Base-by-base conservation (phyloP, 2,888 invertebrate genomes). In the Eilema depressum region DNA sequence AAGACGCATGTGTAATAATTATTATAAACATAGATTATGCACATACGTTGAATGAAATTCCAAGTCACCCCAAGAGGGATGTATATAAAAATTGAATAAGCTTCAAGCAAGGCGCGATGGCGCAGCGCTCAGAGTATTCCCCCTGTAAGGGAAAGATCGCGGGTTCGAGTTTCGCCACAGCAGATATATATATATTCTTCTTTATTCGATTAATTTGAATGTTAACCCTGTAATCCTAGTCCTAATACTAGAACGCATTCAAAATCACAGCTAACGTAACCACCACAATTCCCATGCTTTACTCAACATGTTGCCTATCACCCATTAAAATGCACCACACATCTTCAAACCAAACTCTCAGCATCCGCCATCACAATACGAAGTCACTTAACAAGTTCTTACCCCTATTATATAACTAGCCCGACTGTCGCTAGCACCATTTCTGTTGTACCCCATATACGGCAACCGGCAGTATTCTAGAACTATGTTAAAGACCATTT, bases 371-470 rank as follows among this genome's bases (percentile, higher is more conserved):
- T 1, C 57, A 33, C 66, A 28, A 57, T 66, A 60, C 26, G 23
- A 60, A 60, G 59, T 41, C 7, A 59, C n/a, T n/a, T 0, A 10
- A 60, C 66, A n/a, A 57, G 59, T 74, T 75, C 75, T 75, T 79
- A 60, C 64, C 23, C 20, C 62, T 63, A 25, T 75, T 75, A 81
- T 65, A 70, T 75, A 82, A 78, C 70, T 47, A 76, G 70, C 80
- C 73, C 83, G 85, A 85, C 84, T 83, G 82, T 81, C 80, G 77
- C 75, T 33, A 83, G 28, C 59, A 20, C 57, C 57, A 57, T 67
- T 63, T 33, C 63, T 59, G 70, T 23, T 57, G 20, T 33, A 23
- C 17, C 23, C 70, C 66, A 4, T 63, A 66, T 20, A 63, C 33
- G 59, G 66, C 14, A 62, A 41, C 62, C 57, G 62, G 57, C 30